Base-by-base conservation (phyloP, 2,888 invertebrate species). In the Notocelia uddmanniana region DNA sequence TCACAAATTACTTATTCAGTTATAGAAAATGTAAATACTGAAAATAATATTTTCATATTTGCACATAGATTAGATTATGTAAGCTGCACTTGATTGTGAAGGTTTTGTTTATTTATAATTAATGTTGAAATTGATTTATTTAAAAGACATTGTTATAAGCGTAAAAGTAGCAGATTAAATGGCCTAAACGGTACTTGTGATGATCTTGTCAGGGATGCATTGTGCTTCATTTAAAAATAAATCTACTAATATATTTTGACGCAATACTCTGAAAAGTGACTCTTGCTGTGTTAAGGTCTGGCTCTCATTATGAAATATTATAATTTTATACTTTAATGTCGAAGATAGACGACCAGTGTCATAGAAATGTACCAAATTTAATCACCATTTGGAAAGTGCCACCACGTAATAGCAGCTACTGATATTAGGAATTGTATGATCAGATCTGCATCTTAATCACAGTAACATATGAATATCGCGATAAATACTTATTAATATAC, bases 131-230 rank as follows among this genome's bases (percentile, higher is more conserved):
- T 83, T 82, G 81, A 78, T 83, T 83, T 86, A 80, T 83, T 78
- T 82, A 86, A 89, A 90, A 90, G 88, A 90, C 89, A 87, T 84
- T 82, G 76, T 76, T 73, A 67, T 78, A 76, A 79, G 74, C 77
- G 76, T 76, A 62, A 74, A 76, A 77, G 75, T 72, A 69, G 34
- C 72, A 63, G 55, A 79, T 68, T 70, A 68, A 66, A 76, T 75
- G 78, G 80, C 82, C 80, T 80, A 80, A 80, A 75, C 74, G 74
- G 77, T 77, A 80, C 80, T 81, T 82, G 83, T 80, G 78, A 80
- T 79, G 71, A 73, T 70, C 77, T 76, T 78, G 76, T 75, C 79
- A 76, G 79, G 79, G 77, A 74, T 75, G 37, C 54, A 59, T 70
- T 75, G 73, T 74, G 77, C 58, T 50, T 73, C 73, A 76, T 79